Conservation (phyloP, 2,113 vertebrate species). For the Enhydra lutris region DNA sequence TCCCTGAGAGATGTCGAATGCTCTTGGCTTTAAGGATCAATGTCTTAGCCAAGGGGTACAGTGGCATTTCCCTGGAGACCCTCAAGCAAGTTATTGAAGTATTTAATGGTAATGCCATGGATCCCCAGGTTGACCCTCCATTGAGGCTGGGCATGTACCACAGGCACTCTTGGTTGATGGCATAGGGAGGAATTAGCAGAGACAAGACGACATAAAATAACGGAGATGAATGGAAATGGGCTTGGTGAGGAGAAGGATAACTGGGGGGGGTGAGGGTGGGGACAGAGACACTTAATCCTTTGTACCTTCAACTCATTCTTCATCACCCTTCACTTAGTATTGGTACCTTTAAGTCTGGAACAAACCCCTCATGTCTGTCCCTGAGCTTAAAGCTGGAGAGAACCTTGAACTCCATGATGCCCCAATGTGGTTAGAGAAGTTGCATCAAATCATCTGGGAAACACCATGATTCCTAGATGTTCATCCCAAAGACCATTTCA, state of each 20-base stretch:
- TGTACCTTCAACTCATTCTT: neutral
- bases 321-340: neutral
- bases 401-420: neutral
- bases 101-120: slow-evolving; percentile 90
- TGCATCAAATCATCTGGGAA: neutral
- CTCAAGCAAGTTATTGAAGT: slow-evolving; percentile 92
- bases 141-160: neutral
- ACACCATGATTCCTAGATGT: neutral
- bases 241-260: neutral
- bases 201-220: neutral
- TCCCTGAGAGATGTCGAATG: slow-evolving; percentile 95
- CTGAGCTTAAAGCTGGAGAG: neutral
- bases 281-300: neutral
- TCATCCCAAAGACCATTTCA: neutral
- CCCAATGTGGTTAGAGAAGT: neutral
- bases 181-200: neutral
- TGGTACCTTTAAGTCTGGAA: neutral
- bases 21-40: slow-evolving; percentile 97
- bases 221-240: neutral
- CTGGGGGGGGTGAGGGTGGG: too few species aligned
- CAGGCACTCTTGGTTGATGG: neutral
- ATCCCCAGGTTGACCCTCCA: neutral
- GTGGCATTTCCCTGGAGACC: slow-evolving; percentile 95
- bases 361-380: neutral
- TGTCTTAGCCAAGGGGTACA: slow-evolving; percentile 96